Base-by-base conservation (phyloP, 2,797 vertebrate genomes). In the Cephalopachus bancanus region DNA sequence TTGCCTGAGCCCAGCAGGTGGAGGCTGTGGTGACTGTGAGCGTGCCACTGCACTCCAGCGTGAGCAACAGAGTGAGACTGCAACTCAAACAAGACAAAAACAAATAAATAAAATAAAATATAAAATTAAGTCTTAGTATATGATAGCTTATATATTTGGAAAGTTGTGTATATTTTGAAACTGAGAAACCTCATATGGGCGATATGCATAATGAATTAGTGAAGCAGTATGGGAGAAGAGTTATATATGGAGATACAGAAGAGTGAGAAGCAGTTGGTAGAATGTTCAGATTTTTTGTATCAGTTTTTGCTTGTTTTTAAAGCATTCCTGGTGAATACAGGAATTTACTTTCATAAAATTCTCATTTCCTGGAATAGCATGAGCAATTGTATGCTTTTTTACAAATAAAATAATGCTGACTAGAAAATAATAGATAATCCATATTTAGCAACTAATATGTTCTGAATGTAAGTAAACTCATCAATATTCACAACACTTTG, bases 141-240 rank as follows among this genome's bases (percentile, higher is more conserved):
- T 44, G 16, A 44, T 44, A 64, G 14, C 9, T 72, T 2, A 33
- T 30, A 37, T 22, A 22, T 33, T 11, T 85, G 16, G n/a, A 57
- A 85, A 12, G 5, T 5, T 30, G 16, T 65, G 1, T 3, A 30
- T 67, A 26, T 24, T 57, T 55, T 49, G 4, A 14, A 44, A 19
- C n/a, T 30, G 0, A 10, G 1, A 72, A 20, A 83, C 5, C 22
- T 67, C 26, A 1, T 9, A 16, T 57, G 15, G 16, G 2, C 1
- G 5, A 44, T 55, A 11, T 55, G 44, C 5, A 57, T 67, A 67
- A 75, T 30, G 44, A 44, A 44, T 44, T 59, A 12, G 2, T 55
- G 28, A 44, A 44, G 7, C 1, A 67, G 24, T 55, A 10, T 57
- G 16, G 60, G 2, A 30, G 37, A 53, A 9, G 6, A n/a, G 3